Evolutionary conservation across 1,140 invertebrate species (phyloP).

Genomic region (Anastatus disparis): DNA sequence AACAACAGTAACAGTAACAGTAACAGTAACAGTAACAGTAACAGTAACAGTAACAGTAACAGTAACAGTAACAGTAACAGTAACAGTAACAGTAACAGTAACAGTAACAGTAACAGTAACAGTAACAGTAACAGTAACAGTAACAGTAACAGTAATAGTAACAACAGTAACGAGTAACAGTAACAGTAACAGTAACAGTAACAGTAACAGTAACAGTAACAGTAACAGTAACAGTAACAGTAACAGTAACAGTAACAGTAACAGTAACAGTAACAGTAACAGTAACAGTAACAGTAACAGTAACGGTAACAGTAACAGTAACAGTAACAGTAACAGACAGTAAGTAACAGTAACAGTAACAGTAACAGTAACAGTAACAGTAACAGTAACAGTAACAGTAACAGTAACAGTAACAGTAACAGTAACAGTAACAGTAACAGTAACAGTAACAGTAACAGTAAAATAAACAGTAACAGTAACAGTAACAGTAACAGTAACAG

Average conservation of each 20-base stretch:
- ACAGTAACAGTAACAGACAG: not conserved
- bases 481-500: no score
- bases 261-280: not conserved
- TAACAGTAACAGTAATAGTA: not conserved
- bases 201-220: not conserved
- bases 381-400: not conserved
- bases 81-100: not conserved
- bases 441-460: no score
- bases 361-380: not conserved
- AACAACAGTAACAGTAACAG: not conserved
- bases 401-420: not conserved
- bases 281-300: not conserved
- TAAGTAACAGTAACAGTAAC: not conserved
- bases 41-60: not conserved
- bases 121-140: not conserved
- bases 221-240: not conserved
- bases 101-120: not conserved
- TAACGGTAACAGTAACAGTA: not conserved
- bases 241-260: not conserved
- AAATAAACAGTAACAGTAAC: no score
- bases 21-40: not conserved
- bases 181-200: not conserved
- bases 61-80: not conserved
- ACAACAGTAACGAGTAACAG: not conserved
- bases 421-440: not conserved